phyloP scores from a whole-genome alignment of 2,113 vertebrate genomes.

The Saimiri boliviensis region DNA sequence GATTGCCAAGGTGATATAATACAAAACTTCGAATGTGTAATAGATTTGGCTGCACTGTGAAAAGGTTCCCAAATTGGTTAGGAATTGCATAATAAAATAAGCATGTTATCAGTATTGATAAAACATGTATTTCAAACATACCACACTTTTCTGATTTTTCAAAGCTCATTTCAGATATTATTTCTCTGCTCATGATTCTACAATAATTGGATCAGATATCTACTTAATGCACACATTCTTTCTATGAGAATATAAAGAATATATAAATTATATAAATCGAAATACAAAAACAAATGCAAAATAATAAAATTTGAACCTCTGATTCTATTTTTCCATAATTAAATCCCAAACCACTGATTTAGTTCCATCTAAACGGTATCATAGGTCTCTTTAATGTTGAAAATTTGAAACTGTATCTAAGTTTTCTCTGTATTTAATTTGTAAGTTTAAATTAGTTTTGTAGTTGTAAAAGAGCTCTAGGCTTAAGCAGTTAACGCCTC shows the following conservation, averaged over 20 bases:
- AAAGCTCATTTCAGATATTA: conserved; percentile 1
- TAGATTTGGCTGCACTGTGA: not conserved
- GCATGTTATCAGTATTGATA: not conserved
- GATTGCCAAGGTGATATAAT: not conserved
- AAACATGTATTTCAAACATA: not conserved
- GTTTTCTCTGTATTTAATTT: not conserved
- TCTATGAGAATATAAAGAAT: not conserved
- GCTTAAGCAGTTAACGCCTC: not conserved
- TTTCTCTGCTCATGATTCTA: not conserved
- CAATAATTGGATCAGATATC: not conserved
- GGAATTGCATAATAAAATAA: not conserved
- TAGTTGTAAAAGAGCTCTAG: not conserved
- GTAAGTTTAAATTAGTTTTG: not conserved
- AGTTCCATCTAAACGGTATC: not conserved
- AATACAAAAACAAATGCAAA: conserved; percentile 12
- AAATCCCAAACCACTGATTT: not conserved
- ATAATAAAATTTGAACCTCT: not conserved
- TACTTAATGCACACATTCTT: not conserved
- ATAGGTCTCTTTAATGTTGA: not conserved
- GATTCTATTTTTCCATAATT: conserved; percentile 23
- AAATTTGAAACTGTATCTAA: not conserved
- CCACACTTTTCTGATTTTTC: not conserved
- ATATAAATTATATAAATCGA: not conserved
- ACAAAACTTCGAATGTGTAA: not conserved
- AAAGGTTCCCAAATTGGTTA: not conserved